Percentiles rank a stretch among this genome's conserved stretches.
phyloP scores from a whole-genome alignment of 2,113 vertebrate species.

The Podarcis raffonei region DNA sequence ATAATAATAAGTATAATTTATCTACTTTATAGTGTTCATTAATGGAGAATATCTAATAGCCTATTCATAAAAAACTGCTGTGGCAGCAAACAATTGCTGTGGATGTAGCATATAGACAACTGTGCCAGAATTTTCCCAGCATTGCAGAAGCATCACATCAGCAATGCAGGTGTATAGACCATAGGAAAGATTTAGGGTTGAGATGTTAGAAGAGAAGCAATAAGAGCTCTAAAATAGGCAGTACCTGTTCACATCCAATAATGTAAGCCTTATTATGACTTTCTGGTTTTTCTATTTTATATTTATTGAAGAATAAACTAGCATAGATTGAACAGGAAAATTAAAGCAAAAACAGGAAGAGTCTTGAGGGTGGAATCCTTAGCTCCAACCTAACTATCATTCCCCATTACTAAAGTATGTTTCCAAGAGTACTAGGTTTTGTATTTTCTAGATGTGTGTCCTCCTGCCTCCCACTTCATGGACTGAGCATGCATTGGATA shows the following conservation, averaged over 20 bases:
- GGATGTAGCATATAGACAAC: not conserved
- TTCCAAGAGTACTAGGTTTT: too few relatives aligned
- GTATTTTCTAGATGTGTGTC: not conserved
- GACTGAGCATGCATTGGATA: not conserved
- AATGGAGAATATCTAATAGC: not conserved
- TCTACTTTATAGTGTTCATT: conserved; percentile 51
- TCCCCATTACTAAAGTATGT: too few relatives aligned
- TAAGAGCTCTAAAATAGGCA: not conserved
- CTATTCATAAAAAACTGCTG: not conserved
- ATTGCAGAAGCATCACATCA: conserved; percentile 14
- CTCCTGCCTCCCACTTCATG: not conserved
- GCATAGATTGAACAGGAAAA: too few relatives aligned
- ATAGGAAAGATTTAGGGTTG: not conserved
- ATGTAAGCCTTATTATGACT: not conserved
- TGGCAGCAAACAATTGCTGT: not conserved
- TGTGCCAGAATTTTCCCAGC: conserved; percentile 7
- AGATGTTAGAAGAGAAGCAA: not conserved
- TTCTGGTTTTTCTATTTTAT: not conserved
- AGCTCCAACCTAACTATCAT: too few relatives aligned
- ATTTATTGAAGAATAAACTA: too few relatives aligned
- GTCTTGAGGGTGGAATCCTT: too few relatives aligned
- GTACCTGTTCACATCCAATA: not conserved
- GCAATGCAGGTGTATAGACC: conserved; percentile 15
- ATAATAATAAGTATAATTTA: conserved; percentile 65
- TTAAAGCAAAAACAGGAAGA: too few relatives aligned